Percentiles rank a stretch among this genome's conserved stretches.
Conservation (phyloP, 2,797 vertebrate genomes). For the Oryzias sinensis region DNA sequence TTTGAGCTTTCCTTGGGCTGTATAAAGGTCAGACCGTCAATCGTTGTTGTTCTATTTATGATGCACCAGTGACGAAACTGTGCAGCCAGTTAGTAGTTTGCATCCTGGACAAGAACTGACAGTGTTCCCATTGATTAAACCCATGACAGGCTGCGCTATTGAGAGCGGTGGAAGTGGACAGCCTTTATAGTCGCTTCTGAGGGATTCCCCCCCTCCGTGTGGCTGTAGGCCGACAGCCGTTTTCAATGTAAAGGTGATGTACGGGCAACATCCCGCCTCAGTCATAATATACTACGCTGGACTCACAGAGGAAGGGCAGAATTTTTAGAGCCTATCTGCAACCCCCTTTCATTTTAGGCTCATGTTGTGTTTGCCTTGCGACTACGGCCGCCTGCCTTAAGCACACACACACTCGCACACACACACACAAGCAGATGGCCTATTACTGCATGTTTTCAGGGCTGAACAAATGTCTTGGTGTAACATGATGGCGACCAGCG, state of each 20-base stretch:
- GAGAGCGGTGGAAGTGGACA: conserved; percentile 39
- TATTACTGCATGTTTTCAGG: conserved; percentile 23
- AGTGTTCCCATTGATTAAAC: conserved; percentile 53
- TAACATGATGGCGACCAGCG: conserved; percentile 20
- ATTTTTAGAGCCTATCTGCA: conserved; percentile 21
- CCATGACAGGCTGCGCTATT: conserved; percentile 45
- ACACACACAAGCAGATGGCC: conserved; percentile 35
- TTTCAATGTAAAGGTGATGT: conserved; percentile 34
- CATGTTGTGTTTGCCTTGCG: conserved; percentile 51
- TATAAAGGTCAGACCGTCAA: conserved; percentile 19
- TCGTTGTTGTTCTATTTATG: conserved; percentile 11
- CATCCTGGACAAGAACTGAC: conserved; percentile 38
- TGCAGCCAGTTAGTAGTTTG: conserved; percentile 26
- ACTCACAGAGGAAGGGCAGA: conserved; percentile 24
- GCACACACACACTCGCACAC: conserved; percentile 22
- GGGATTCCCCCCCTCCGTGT: conserved; percentile 24
- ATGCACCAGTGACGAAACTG: conserved; percentile 10
- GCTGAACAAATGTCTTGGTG: conserved; percentile 12
- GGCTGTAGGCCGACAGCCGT: conserved; percentile 31
- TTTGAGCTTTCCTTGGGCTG: conserved; percentile 4
- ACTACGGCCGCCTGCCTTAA: conserved; percentile 21
- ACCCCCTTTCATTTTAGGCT: conserved; percentile 34
- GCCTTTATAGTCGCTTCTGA: conserved; percentile 35
- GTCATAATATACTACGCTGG: conserved; percentile 51
- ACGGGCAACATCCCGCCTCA: conserved; percentile 38